Evolutionary conservation across 1,140 invertebrate genomes (phyloP).

Genomic region (Pteromalus puparum): DNA sequence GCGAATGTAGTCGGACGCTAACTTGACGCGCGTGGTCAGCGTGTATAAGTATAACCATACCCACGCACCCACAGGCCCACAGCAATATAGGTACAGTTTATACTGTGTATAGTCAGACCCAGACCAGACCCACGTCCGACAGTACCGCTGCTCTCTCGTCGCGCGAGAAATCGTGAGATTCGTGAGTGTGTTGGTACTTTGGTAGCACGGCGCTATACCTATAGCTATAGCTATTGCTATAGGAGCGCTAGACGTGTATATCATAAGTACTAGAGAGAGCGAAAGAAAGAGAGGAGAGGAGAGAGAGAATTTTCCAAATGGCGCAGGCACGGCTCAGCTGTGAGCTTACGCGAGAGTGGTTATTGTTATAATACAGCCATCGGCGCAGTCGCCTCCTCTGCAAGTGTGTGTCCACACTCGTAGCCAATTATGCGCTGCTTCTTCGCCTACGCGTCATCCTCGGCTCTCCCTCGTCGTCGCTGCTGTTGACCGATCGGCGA

Average conservation of each 20-base stretch:
- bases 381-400: background rate
- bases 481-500: background rate
- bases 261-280: background rate
- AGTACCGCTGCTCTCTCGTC: background rate
- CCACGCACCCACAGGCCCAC: background rate
- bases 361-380: constrained; percentile 1
- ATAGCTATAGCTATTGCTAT: background rate
- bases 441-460: background rate
- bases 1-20: constrained; percentile 30
- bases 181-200: background rate
- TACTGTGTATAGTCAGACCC: no score
- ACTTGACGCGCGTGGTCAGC: constrained; percentile 47
- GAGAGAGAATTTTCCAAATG: constrained; percentile 60
- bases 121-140: background rate
- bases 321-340: constrained; percentile 70
- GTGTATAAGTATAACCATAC: background rate
- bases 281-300: constrained; percentile 1
- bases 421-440: constrained; percentile 44
- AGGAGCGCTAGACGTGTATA: background rate
- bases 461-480: constrained; percentile 7
- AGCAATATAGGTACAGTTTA: background rate
- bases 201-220: background rate
- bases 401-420: constrained; percentile 37
- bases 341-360: constrained; percentile 56
- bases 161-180: background rate